Evolutionary conservation across 2,797 vertebrate genomes (phyloP), one percentile per base, ranked within the genome.

Genomic region (Spinus pinus): DNA sequence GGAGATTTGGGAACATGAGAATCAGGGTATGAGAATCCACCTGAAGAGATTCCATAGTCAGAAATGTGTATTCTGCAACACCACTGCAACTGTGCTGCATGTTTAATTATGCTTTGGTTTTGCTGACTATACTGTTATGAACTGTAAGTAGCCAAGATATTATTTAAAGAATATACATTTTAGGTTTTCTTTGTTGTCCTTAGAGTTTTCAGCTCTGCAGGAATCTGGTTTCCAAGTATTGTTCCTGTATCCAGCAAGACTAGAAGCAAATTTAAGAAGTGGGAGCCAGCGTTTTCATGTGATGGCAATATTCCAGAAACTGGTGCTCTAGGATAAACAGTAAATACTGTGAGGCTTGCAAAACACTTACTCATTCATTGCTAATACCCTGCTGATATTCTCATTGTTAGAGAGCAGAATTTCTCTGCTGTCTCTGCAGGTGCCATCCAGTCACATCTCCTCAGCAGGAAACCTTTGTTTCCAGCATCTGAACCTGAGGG

Each of bases 181-280:
- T 72, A 58, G 31, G 14, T 61, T 92, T 95, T 78, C 75, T 92
- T 93, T 91, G 70, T 95, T 92, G 78, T 90, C 65, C 14, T 74
- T 72, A 41, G 46, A n/a, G 41, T 83, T 94, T 90, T 79, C 47
- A 81, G 60, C 91, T 75, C 82, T 81, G 51, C 84, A 75, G 81
- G 66, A 90, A 75, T 90, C 92, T 90, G 46, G 44, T 95, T 96
- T 96, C 91, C 94, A 96, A 95, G 69, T 69, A 91, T 96, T 97
- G 92, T 95, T 97, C 50, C 81, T 88, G 50, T 44, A 83, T 87
- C 75, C 79, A 94, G 50, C 14, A 16, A 74, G 39, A 23, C 79
- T 65, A 91, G 75, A 90, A 72, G 78, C 61, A 79, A 78, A 75
- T 86, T 67, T 62, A 80, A 74, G 61, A 78, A 91, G 91, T 24